Conservation (phyloP, 2,113 vertebrate genomes). For the Pachyramphus minor region DNA sequence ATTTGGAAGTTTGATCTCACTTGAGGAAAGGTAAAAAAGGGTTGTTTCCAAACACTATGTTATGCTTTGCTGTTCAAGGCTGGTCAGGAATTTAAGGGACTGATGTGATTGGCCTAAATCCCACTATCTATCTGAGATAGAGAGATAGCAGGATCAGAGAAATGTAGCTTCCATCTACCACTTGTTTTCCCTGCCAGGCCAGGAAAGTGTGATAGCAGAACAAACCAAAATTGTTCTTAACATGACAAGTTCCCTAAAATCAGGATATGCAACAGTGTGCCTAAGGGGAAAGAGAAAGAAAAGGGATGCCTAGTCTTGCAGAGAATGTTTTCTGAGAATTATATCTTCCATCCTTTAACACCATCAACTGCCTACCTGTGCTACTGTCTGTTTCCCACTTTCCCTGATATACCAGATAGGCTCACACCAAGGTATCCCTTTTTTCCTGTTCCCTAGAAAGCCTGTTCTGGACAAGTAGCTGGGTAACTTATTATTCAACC, state of each 20-base stretch:
- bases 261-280: neutral
- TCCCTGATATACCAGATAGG: neutral
- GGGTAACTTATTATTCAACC: neutral
- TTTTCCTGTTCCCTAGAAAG: neutral
- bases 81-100: neutral
- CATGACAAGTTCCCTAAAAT: conserved; percentile 21
- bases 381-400: neutral
- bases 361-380: neutral
- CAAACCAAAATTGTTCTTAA: conserved; percentile 29
- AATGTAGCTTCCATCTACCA: neutral
- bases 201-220: conserved; percentile 13
- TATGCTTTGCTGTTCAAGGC: neutral
- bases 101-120: neutral
- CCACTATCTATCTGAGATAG: neutral
- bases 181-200: neutral
- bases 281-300: conserved; percentile 21
- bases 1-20: neutral
- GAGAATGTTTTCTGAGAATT: neutral
- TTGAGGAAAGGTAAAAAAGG: neutral
- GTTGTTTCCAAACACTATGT: neutral
- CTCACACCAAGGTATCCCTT: neutral
- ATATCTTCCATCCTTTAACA: neutral
- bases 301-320: neutral
- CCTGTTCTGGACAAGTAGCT: neutral
- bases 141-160: neutral